Conservation (phyloP, 2,797 vertebrate genomes). For the Cyprinodon diabolis region DNA sequence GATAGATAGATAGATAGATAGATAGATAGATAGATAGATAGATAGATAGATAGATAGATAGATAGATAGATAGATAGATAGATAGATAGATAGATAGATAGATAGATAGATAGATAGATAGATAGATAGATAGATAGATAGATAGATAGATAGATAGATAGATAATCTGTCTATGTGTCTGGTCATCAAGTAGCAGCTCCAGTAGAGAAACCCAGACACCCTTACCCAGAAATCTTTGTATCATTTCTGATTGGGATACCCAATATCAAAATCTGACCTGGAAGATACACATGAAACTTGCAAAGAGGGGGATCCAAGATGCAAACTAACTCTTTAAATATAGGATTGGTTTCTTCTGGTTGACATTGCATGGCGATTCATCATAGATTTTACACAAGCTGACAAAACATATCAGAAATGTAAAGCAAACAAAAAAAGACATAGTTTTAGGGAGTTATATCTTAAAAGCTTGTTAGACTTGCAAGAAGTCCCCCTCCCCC, state of each 20-base stretch:
- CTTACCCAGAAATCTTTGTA: neutral
- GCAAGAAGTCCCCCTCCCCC: constrained; percentile 49
- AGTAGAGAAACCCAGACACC: neutral
- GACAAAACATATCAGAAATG: neutral
- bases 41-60: no score
- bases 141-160: no score
- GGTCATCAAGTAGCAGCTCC: neutral
- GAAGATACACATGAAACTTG: no score
- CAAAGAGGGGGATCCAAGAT: neutral
- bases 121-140: no score
- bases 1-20: no score
- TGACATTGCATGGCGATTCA: neutral
- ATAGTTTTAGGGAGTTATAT: constrained; percentile 24
- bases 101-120: no score
- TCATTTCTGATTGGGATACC: neutral
- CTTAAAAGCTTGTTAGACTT: constrained; percentile 72
- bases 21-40: no score
- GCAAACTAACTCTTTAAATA: neutral
- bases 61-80: no score
- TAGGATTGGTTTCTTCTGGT: neutral
- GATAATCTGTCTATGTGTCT: no score
- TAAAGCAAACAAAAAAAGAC: neutral
- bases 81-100: no score
- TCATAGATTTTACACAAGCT: neutral
- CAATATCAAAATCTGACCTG: no score